Conservation (phyloP, 30 jellyfish, hydroid and myxozoan genomes). For the Hydractinia symbiolongicarpus region DNA sequence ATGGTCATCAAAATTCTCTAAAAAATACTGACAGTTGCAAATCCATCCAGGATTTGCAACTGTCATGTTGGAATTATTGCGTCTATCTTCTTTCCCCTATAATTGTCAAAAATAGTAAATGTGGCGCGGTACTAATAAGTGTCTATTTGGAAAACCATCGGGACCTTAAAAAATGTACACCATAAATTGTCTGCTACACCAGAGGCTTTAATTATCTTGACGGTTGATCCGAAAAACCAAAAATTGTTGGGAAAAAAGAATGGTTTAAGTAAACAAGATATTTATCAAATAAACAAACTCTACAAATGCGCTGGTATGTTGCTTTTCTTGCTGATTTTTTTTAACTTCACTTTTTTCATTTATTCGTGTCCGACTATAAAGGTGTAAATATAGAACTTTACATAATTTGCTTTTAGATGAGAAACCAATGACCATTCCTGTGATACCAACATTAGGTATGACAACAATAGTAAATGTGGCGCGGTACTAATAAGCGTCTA, state of each 20-base stretch:
- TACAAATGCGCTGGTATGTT: conserved; percentile 51
- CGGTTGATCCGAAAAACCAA: conserved; percentile 47
- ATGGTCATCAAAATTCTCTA: too few relatives aligned
- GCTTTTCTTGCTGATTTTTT: not conserved
- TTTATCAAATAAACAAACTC: conserved; percentile 14
- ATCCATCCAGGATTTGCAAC: too few relatives aligned
- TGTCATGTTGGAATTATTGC: too few relatives aligned
- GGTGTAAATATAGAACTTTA: not conserved
- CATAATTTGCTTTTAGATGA: not conserved
- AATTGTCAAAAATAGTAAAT: too few relatives aligned
- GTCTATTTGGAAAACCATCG: too few relatives aligned
- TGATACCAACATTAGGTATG: not conserved
- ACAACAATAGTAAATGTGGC: too few relatives aligned
- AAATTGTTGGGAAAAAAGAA: conserved; percentile 42
- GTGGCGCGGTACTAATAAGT: too few relatives aligned
- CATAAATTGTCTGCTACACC: conserved; percentile 35
- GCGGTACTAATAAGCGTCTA: too few relatives aligned
- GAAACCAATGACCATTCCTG: conserved; percentile 1
- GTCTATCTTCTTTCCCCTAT: too few relatives aligned
- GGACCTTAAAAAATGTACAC: not conserved
- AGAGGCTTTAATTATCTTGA: conserved; percentile 31
- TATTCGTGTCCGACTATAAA: not conserved
- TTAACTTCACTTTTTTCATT: not conserved
- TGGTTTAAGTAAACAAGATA: conserved; percentile 39
- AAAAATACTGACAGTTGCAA: too few relatives aligned